phyloP scores from a whole-genome alignment of 2,113 vertebrate genomes.

The Vireo altiloquus region DNA sequence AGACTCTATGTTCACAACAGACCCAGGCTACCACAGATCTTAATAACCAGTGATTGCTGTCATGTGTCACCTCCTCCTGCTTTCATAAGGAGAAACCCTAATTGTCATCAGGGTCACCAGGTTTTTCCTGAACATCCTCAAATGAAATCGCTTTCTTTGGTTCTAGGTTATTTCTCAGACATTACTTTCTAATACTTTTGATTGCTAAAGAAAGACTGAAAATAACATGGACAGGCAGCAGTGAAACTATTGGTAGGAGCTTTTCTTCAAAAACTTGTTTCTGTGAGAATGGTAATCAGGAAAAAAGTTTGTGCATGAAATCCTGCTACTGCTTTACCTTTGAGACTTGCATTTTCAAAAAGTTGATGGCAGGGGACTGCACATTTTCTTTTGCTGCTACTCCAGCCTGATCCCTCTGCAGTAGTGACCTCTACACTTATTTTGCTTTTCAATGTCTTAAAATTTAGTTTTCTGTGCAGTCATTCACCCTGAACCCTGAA shows the following conservation, averaged over 20 bases:
- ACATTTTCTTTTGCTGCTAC: neutral
- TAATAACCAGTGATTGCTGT: neutral
- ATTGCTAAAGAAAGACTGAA: neutral
- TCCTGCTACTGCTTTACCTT: neutral
- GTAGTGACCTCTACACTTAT: neutral
- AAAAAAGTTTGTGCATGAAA: neutral
- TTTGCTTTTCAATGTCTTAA: constrained; percentile 27
- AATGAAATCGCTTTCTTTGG: neutral
- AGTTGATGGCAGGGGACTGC: neutral
- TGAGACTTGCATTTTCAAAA: constrained; percentile 13
- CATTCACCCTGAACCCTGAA: neutral
- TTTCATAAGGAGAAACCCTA: neutral
- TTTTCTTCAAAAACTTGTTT: neutral
- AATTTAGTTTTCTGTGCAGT: constrained; percentile 34
- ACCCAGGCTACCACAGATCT: neutral
- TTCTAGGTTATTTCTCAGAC: neutral
- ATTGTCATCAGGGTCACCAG: neutral
- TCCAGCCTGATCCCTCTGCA: neutral
- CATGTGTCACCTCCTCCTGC: neutral
- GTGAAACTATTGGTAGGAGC: neutral
- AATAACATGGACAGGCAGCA: neutral
- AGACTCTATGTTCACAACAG: neutral
- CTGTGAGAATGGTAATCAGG: neutral
- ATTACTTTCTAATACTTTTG: neutral
- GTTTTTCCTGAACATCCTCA: neutral